These are phyloP conservation scores for Drepana falcataria DNA, from an alignment of 2,888 invertebrate genomes.

Conservation along the genomic window DNA sequence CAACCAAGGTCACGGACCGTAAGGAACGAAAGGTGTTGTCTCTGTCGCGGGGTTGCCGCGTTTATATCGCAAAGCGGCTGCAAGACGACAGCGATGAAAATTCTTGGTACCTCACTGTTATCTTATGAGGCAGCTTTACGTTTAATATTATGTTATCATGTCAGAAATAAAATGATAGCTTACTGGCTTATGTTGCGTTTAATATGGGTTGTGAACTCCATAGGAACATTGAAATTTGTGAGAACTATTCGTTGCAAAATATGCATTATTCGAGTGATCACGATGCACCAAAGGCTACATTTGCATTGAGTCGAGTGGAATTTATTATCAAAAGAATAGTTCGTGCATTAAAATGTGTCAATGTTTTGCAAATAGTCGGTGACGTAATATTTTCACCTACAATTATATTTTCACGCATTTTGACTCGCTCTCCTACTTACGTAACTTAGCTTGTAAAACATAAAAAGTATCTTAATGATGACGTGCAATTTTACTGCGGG, in stretches of 20 bases:
- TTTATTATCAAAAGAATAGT: neutral
- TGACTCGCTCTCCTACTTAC: constrained; percentile 21
- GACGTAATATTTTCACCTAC: neutral
- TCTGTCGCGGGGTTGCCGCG: constrained; percentile 61
- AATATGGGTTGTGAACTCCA: constrained; percentile 37
- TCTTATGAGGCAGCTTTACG: constrained; percentile 68
- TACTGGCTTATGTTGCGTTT: constrained; percentile 30
- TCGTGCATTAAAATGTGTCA: neutral
- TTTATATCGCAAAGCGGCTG: constrained; percentile 69
- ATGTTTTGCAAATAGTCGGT: neutral
- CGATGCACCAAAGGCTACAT: neutral
- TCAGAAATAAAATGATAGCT: constrained; percentile 33
- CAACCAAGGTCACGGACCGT: constrained; percentile 55
- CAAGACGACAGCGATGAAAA: constrained; percentile 71
- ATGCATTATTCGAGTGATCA: neutral
- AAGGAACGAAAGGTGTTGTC: constrained; percentile 46
- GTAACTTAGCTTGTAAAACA: constrained; percentile 41
- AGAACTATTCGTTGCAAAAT: neutral
- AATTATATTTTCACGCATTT: neutral
- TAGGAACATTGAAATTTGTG: neutral
- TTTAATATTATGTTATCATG: constrained; percentile 67
- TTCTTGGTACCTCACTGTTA: constrained; percentile 74
- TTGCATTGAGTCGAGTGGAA: too few species aligned
- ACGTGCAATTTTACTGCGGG: constrained; percentile 52
- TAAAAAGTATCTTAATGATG: constrained; percentile 41